Conservation (phyloP, 2,888 invertebrate species). For the Tetragonula carbonaria region DNA sequence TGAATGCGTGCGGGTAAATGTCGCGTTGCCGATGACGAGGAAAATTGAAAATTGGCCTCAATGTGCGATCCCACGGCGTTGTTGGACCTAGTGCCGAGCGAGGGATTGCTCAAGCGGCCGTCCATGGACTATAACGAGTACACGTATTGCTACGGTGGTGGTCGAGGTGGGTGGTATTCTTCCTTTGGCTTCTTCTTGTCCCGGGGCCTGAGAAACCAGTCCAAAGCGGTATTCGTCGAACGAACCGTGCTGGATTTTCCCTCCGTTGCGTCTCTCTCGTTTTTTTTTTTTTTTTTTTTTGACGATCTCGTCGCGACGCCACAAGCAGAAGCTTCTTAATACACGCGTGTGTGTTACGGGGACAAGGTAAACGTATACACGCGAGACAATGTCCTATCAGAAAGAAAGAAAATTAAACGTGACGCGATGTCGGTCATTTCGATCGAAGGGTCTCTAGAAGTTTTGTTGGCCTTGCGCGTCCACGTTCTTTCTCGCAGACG, state of each 20-base stretch:
- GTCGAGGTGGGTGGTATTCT: slow-evolving; percentile 80
- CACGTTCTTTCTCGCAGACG: slow-evolving; percentile 6
- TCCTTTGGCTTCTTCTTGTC: slow-evolving; percentile 35
- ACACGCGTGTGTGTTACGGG: no score
- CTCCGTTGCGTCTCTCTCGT: background rate
- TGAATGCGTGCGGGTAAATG: slow-evolving; percentile 24
- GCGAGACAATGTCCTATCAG: no score
- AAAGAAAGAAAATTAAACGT: slow-evolving; percentile 18
- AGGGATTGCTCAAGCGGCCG: slow-evolving; percentile 82
- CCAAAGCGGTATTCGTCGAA: slow-evolving; percentile 28
- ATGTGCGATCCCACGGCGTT: slow-evolving; percentile 82
- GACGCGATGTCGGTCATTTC: slow-evolving; percentile 27
- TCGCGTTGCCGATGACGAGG: slow-evolving; percentile 59
- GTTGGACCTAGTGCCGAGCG: slow-evolving; percentile 80
- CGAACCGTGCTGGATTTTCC: slow-evolving; percentile 50
- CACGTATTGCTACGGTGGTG: slow-evolving; percentile 82
- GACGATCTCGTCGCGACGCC: slow-evolving; percentile 28
- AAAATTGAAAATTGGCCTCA: slow-evolving; percentile 46
- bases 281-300: background rate
- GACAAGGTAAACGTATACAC: background rate
- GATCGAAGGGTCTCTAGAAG: background rate
- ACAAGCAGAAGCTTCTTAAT: no score
- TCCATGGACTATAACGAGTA: slow-evolving; percentile 84
- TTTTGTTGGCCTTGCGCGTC: no score
- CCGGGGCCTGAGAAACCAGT: slow-evolving; percentile 39